Evolutionary conservation across 2,888 invertebrate genomes (phyloP).

Genomic region (Drosophila infuscata): DNA sequence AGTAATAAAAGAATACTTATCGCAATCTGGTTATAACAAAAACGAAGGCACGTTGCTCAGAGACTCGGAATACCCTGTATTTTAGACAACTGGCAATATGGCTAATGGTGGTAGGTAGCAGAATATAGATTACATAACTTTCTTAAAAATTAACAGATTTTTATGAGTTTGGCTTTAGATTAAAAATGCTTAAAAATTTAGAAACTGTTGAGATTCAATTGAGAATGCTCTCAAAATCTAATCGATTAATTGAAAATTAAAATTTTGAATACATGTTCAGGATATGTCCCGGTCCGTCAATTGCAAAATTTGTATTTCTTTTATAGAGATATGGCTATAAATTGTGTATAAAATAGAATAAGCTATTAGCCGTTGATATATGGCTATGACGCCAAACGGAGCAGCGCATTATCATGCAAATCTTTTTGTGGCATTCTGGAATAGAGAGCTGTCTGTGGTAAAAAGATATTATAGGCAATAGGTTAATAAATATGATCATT

Average conservation of each 20-base stretch:
- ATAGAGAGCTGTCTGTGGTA: conserved; percentile 4
- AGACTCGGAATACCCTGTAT: background rate
- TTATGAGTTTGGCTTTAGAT: fast-evolving
- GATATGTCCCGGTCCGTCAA: background rate
- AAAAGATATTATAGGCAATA: conserved; percentile 14
- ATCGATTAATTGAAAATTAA: background rate
- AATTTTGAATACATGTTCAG: background rate
- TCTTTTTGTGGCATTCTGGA: conserved; percentile 41
- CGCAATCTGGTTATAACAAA: conserved; percentile 6
- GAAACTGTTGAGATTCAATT: background rate
- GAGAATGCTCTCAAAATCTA: background rate
- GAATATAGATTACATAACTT: background rate
- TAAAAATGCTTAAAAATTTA: background rate
- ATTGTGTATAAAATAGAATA: background rate
- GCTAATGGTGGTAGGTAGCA: no score
- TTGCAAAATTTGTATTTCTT: background rate
- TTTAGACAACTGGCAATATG: background rate
- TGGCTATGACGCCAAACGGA: conserved; percentile 47
- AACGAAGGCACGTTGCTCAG: background rate
- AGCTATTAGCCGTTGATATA: conserved; percentile 31
- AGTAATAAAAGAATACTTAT: conserved; percentile 49
- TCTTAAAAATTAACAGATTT: background rate
- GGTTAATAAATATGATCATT: background rate
- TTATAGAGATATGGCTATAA: background rate
- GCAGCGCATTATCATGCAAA: conserved; percentile 53